These are phyloP conservation scores for Propithecus deckenii DNA, from an alignment of 2,797 vertebrate genomes.

Conservation along the genomic window DNA sequence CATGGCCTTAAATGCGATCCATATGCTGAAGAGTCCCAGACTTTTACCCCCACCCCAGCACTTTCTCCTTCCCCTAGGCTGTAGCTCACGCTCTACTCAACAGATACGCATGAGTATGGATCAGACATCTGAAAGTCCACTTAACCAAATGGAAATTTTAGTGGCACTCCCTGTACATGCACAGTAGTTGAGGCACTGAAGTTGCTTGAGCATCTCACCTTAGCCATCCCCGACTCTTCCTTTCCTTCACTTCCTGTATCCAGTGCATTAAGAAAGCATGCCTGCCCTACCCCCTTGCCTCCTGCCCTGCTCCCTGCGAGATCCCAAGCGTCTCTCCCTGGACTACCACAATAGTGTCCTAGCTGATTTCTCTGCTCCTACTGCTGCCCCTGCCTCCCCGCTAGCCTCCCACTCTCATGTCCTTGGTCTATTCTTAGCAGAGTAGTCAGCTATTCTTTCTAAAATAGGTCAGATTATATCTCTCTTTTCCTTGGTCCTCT, in stretches of 20 bases:
- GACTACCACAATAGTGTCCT: neutral
- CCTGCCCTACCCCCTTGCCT: neutral
- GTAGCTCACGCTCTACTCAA: neutral
- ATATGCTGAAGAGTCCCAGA: neutral
- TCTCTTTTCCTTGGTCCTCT: neutral
- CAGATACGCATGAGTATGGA: neutral
- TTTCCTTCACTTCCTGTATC: neutral
- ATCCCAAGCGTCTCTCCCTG: neutral
- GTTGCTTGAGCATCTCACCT: neutral
- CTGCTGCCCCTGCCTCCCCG: fast-evolving
- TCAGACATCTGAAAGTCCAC: neutral
- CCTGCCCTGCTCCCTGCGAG: neutral
- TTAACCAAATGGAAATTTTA: neutral
- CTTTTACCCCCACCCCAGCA: neutral
- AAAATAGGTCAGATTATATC: neutral
- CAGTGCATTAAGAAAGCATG: neutral
- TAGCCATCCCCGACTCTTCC: neutral
- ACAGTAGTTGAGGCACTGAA: neutral
- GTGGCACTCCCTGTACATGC: neutral
- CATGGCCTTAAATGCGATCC: neutral
- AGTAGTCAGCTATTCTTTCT: neutral
- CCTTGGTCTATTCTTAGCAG: neutral
- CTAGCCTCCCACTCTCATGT: neutral
- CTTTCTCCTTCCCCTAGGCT: neutral
- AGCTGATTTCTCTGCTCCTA: neutral